Base-by-base conservation (phyloP, 2,113 vertebrate genomes). In the Trogon surrucura region DNA sequence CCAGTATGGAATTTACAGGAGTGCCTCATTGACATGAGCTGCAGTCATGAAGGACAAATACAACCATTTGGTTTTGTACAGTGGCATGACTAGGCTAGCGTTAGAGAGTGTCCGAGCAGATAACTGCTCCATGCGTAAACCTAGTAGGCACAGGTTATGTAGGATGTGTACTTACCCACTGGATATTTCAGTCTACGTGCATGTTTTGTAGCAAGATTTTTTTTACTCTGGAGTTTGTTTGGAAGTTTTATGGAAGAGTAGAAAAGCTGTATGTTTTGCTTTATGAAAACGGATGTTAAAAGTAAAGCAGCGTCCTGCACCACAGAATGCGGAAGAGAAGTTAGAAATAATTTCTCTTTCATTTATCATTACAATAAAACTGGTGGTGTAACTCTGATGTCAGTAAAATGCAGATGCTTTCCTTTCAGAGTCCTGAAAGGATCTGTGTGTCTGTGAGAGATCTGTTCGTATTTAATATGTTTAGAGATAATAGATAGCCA, bases 261-360 rank as follows among this genome's bases (percentile, higher is more conserved):
- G 65, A 67, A 93, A 96, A 91, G 45, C 21, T 86, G 11, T 75
- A 56, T 17, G 41, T 87, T 97, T 94, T 95, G 27, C 14, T n/a
- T 92, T 26, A 3, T 23, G 82, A 85, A 62, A 88, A 91, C 86
- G 87, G 50, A 32, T 74, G 50, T 89, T 73, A 34, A 82, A 86
- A 93, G 51, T 54, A 65, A 75, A 80, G 85, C 80, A 86, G 44
- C 67, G 53, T n/a, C 65, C 80, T 84, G 75, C 38, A 36, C 30
- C 51, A 64, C 26, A 79, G 61, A 96, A 85, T 85, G 94, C 97
- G 94, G 89, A 97, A 96, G 91, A 91, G 89, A 82, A 61, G 57
- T 91, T 89, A 91, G 74, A 97, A 97, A 96, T 60, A 61, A 88
- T 96, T 97, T 97, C 89, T 93, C 91, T 97, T 97, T 95, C 85